Evolutionary conservation across 1,140 invertebrate species (phyloP).

Genomic region (Saccostrea glomerata): DNA sequence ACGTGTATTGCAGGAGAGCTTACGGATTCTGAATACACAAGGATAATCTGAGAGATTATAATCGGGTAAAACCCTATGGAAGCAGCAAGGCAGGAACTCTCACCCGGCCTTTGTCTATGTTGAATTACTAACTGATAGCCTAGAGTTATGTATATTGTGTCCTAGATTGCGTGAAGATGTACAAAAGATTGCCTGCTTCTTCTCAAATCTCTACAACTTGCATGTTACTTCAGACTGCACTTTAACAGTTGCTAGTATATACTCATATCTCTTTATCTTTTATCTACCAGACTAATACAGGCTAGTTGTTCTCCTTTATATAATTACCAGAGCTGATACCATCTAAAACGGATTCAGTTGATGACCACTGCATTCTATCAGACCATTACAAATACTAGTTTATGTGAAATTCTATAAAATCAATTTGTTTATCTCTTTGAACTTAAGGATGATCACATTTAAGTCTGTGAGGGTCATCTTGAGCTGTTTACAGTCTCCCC

Average conservation of each 20-base stretch:
- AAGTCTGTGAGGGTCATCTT: neutral
- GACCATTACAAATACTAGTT: conserved; percentile 1
- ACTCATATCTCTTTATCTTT: neutral
- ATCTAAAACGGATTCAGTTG: neutral
- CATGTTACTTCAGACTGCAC: conserved; percentile 6
- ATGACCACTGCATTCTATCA: neutral
- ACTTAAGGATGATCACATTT: conserved; percentile 15
- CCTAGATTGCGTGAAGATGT: conserved; percentile 32
- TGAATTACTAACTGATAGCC: neutral
- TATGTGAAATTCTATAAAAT: conserved; percentile 34
- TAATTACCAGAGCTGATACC: neutral
- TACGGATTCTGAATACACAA: neutral
- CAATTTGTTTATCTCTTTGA: conserved; percentile 25
- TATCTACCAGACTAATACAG: neutral
- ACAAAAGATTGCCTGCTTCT: neutral
- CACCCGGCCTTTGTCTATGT: neutral
- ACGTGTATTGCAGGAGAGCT: conserved; percentile 8
- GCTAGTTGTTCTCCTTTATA: neutral
- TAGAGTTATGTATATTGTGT: neutral
- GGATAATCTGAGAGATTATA: conserved; percentile 5
- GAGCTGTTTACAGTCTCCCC: neutral
- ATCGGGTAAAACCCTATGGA: neutral
- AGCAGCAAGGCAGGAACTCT: neutral
- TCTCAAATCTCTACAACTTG: neutral
- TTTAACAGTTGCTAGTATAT: neutral